Base-by-base conservation (phyloP, 2,113 vertebrate genomes). In the Oxyura jamaicensis region DNA sequence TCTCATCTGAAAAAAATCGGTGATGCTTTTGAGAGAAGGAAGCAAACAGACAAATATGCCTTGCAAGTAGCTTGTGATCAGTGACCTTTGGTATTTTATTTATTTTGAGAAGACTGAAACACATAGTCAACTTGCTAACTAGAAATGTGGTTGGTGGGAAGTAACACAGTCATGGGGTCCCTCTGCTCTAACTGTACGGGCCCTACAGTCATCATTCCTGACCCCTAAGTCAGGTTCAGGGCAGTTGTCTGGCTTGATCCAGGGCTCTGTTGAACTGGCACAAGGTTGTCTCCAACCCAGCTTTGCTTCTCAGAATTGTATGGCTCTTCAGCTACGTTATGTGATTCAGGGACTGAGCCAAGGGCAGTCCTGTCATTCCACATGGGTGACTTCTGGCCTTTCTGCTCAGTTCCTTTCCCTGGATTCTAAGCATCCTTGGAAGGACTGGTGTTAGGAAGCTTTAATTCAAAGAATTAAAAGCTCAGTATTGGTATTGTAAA, bases 111-210 rank as follows among this genome's bases (percentile, higher is more conserved):
- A 66, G 50, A 73, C 66, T 11, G 3, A 77, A 67, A 25, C 8
- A n/a, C 36, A 5, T 4, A 50, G 5, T 63, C 33, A 87, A 35
- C 23, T 33, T 42, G n/a, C 75, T 71, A 22, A 31, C 16, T 74
- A 41, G 46, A 62, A 46, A 46, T 77, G 41, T 71, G 4, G 0
- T 48, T 55, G n/a, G 26, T 11, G 53, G 29, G 25, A 73, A 65
- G 58, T 21, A 53, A 16, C 36, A 16, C 1, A 13, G 21, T n/a
- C 42, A 21, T 0, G 0, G 20, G 21, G 26, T 78, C 31, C 16
- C 19, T 87, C 84, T 87, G 11, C 14, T 71, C 23, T 63, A 44
- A 22, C 5, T 22, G 2, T 50, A 13, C 31, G 33, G 5, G 44
- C 17, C 15, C 41, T 28, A 13, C 29, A 21, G 6, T 65, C 66